These are phyloP conservation scores for Microplitis deprimator DNA, from an alignment of 2,888 invertebrate species.

Conservation along the genomic window DNA sequence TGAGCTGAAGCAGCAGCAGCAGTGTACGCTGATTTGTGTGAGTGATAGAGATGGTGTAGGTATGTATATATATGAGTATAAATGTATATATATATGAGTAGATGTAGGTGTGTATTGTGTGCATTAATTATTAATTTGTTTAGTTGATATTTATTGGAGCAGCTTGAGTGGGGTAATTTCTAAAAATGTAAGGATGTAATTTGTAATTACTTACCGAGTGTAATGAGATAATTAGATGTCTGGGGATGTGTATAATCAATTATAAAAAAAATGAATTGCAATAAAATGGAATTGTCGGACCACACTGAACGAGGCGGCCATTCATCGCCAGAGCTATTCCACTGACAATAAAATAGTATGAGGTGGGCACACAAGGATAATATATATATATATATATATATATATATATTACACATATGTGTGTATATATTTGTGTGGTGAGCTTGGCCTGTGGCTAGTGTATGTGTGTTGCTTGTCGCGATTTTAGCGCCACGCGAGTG, in stretches of 20 bases:
- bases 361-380: slow-evolving; percentile 26
- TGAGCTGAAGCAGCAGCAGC: background rate
- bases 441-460: slow-evolving; percentile 2
- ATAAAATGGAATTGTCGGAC: slow-evolving; percentile 63
- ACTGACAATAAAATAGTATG: slow-evolving; percentile 48
- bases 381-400: background rate
- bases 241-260: slow-evolving; percentile 55
- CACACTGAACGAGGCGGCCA: slow-evolving; percentile 63
- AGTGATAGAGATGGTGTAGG: background rate
- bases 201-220: slow-evolving; percentile 60
- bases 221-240: slow-evolving; percentile 51
- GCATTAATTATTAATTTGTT: background rate
- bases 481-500: background rate
- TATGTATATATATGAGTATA: background rate
- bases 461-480: background rate
- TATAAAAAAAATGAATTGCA: slow-evolving; percentile 63
- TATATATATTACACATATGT: background rate
- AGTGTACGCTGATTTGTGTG: slow-evolving; percentile 29
- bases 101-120: background rate
- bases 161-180: slow-evolving; percentile 1
- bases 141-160: background rate
- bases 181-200: slow-evolving; percentile 1
- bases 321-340: slow-evolving; percentile 59
- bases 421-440: background rate
- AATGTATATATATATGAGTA: background rate